Conservation (phyloP, 2,888 invertebrate genomes). For the Amitus sp. region DNA sequence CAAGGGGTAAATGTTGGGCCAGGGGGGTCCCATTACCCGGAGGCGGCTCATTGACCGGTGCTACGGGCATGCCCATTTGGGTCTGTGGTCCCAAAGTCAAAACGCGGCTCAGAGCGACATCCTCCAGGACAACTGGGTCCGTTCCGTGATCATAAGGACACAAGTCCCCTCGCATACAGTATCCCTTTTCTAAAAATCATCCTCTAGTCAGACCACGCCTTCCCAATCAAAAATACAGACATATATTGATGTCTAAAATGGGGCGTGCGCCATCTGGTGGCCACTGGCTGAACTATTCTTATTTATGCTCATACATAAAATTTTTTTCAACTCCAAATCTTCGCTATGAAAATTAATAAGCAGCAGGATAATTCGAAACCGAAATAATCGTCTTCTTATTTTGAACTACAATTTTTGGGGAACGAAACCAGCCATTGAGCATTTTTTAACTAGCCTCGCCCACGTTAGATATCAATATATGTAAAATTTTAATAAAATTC, state of each 20-base stretch:
- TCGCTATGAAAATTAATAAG: neutral
- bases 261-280: no score
- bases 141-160: conserved; percentile 97
- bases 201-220: neutral
- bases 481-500: no score
- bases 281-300: no score
- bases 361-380: no score
- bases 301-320: no score
- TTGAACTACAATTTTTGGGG: no score
- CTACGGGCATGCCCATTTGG: conserved; percentile 56
- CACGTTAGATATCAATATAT: no score
- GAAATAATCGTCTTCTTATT: no score
- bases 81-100: conserved; percentile 66
- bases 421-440: no score
- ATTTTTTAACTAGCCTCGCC: no score
- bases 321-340: neutral
- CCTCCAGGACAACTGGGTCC: conserved; percentile 95
- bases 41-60: conserved; percentile 54
- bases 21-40: conserved; percentile 62
- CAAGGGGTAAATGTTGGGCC: conserved; percentile 60
- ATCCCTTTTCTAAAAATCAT: conserved; percentile 81
- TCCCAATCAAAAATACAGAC: no score
- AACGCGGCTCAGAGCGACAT: conserved; percentile 73
- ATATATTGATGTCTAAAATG: no score
- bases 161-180: conserved; percentile 95